These are phyloP conservation scores for Bathynomus jamesi DNA, from an alignment of 1,140 invertebrate genomes.

Conservation along the genomic window DNA sequence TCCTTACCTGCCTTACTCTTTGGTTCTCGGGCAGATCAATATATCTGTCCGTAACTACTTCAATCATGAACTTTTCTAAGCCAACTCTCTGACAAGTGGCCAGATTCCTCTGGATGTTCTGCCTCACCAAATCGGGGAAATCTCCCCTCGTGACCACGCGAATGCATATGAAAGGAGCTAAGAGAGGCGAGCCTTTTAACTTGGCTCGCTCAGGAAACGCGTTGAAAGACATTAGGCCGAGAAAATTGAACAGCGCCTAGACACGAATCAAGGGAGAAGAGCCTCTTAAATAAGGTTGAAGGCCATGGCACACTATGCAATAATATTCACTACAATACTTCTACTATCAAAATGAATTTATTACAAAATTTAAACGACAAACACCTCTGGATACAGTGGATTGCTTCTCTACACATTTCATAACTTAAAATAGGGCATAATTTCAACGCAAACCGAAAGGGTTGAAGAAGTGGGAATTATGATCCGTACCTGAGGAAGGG, in stretches of 20 bases:
- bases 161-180: constrained; percentile 92
- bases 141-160: constrained; percentile 91
- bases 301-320: not conserved
- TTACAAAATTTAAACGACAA: too few relatives aligned
- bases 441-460: too few relatives aligned
- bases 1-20: constrained; percentile 32
- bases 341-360: not conserved
- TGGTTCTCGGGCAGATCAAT: constrained; percentile 34
- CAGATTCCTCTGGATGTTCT: constrained; percentile 60
- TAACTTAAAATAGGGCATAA: too few relatives aligned
- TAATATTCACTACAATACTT: not conserved
- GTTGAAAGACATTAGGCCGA: constrained; percentile 84
- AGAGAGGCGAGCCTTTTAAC: constrained; percentile 76
- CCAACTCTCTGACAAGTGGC: constrained; percentile 80
- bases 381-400: too few relatives aligned
- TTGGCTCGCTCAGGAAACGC: constrained; percentile 88
- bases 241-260: constrained; percentile 79
- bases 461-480: too few relatives aligned
- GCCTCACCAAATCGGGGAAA: constrained; percentile 80
- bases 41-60: constrained; percentile 91
- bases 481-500: constrained; percentile 59
- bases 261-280: constrained; percentile 39
- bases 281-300: not conserved
- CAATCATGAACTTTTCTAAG: constrained; percentile 91
- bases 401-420: too few relatives aligned